Evolutionary conservation across 2,113 vertebrate genomes (phyloP), one percentile per base, ranked within the genome.

Genomic region (Rutilus rutilus): DNA sequence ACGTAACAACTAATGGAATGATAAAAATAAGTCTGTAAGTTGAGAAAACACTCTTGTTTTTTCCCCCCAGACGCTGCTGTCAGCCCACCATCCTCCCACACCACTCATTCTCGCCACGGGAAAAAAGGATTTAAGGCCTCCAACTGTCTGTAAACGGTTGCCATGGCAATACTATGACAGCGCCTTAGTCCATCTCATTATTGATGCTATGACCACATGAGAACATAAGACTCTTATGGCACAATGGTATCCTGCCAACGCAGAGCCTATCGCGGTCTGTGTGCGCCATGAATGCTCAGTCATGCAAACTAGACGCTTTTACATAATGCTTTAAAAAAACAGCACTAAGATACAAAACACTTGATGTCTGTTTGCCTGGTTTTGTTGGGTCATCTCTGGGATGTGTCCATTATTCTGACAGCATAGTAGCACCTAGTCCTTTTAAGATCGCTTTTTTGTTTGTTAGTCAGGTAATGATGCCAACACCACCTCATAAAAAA

Each of bases 151-250:
- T 85, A 89, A 86, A 85, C 83, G 23, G 90, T 91, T 89, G 88
- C 88, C 84, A 91, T 91, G 88, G 88, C 23, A 91, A 89, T 87
- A 90, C 90, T 91, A 91, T 91, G 90, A 90, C 90, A 89, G 90
- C 87, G 87, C 88, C 89, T 90, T 74, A 82, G 75, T 87, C 83
- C 42, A 86, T 91, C 87, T 86, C 89, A 82, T 81, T 85, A 84
- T 83, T 79, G 86, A 90, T 87, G 79, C 81, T 78, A 86, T 79
- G 87, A 76, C 83, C 81, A 74, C 60, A 19, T 42, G 42, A 54
- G 73, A 87, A 86, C 73, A 85, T 86, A 74, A 62, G 76, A 74
- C 47, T 85, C 75, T 7, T 52, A 84, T 27, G 84, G 67, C 76
- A 52, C 39, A 81, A 84, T 39, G 36, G 5, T 9, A 21, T 23